Conservation (phyloP, 2,888 invertebrate species). For the Exephanes ischioxanthus region DNA sequence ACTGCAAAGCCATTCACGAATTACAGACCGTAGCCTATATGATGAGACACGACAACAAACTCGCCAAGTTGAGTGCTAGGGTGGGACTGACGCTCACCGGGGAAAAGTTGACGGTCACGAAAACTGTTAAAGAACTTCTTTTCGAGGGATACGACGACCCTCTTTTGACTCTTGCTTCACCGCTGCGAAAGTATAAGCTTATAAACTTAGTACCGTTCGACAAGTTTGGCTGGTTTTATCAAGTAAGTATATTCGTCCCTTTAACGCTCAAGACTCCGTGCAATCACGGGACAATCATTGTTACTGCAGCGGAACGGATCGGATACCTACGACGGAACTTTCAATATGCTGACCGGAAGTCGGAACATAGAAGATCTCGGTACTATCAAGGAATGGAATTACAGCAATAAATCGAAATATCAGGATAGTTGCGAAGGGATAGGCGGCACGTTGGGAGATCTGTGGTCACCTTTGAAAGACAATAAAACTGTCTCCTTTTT, state of each 20-base stretch:
- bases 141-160: conserved; percentile 94
- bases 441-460: conserved; percentile 92
- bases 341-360: conserved; percentile 91
- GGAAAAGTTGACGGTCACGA: conserved; percentile 87
- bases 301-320: conserved; percentile 90
- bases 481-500: conserved; percentile 89
- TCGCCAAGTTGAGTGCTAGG: conserved; percentile 86
- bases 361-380: conserved; percentile 89
- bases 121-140: conserved; percentile 89
- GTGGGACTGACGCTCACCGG: conserved; percentile 86
- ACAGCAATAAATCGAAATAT: conserved; percentile 86
- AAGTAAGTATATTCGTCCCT: conserved; percentile 87
- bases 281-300: conserved; percentile 36
- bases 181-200: conserved; percentile 86
- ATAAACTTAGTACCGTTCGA: conserved; percentile 88
- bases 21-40: conserved; percentile 89
- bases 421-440: conserved; percentile 89
- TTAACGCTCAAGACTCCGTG: not conserved
- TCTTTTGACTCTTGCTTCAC: conserved; percentile 87
- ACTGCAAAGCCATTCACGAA: conserved; percentile 42
- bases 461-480: conserved; percentile 90
- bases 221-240: conserved; percentile 94
- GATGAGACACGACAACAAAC: conserved; percentile 85
- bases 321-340: conserved; percentile 90
- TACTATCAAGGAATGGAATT: conserved; percentile 90